Evolutionary conservation across 2,113 vertebrate species (phyloP).

Genomic region (Hassar affinis): DNA sequence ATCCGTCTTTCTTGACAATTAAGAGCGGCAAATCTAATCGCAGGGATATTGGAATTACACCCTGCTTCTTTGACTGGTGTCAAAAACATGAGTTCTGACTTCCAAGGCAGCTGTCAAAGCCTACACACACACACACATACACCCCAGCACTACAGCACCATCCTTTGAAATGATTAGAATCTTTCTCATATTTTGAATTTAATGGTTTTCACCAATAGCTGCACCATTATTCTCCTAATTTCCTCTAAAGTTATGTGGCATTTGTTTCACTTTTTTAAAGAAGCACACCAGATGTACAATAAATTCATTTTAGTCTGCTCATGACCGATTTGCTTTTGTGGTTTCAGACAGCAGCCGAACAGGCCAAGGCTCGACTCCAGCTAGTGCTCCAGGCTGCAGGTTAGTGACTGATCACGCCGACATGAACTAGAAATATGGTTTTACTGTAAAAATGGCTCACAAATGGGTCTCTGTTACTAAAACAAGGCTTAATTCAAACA

Average conservation of each 20-base stretch:
- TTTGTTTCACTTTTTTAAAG: not conserved
- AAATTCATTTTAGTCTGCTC: slow-evolving; percentile 12
- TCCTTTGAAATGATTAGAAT: slow-evolving; percentile 52
- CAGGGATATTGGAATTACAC: slow-evolving; percentile 75
- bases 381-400: slow-evolving; percentile 94
- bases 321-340: slow-evolving; percentile 19
- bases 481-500: not conserved
- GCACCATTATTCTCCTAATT: slow-evolving; percentile 12
- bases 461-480: not conserved
- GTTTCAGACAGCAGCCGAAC: slow-evolving; percentile 88
- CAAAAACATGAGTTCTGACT: slow-evolving; percentile 53
- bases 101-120: slow-evolving; percentile 69
- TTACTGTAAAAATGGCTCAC: not conserved
- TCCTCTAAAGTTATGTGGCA: not conserved
- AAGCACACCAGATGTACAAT: not conserved
- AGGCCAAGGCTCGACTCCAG: slow-evolving; percentile 91
- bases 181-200: slow-evolving; percentile 6
- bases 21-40: slow-evolving; percentile 78
- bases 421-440: not conserved
- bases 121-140: slow-evolving; percentile 31
- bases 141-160: slow-evolving; percentile 48
- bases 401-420: slow-evolving; percentile 63
- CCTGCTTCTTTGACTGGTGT: slow-evolving; percentile 55
- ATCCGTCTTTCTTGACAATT: slow-evolving; percentile 80
- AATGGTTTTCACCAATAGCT: slow-evolving; percentile 13